Evolutionary conservation across 2,113 vertebrate species (phyloP).

Genomic region (Tapirus terrestris): DNA sequence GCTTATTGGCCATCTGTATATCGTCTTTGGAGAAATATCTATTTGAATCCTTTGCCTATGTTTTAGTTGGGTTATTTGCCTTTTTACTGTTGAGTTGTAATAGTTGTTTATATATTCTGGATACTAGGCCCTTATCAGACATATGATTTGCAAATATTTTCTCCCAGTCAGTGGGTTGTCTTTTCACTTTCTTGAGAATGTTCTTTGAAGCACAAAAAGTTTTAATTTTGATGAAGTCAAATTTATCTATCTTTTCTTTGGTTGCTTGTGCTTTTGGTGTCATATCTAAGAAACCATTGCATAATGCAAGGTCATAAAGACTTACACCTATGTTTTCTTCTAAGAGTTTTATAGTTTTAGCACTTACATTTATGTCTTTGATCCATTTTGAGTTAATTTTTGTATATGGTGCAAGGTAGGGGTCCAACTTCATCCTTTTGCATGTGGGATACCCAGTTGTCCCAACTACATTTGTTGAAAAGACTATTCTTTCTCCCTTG

Average conservation of each 20-base stretch:
- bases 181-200: background rate
- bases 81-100: background rate
- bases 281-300: background rate
- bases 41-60: background rate
- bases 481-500: background rate
- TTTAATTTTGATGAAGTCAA: background rate
- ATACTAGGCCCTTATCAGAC: background rate
- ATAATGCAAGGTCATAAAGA: background rate
- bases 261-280: background rate
- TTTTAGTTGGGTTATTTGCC: background rate
- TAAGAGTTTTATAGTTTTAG: background rate
- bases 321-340: background rate
- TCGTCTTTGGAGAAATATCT: background rate
- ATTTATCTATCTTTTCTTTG: background rate
- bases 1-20: background rate
- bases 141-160: background rate
- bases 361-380: background rate
- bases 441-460: background rate
- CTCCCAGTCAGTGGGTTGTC: background rate
- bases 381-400: background rate
- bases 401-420: background rate
- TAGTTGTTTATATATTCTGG: background rate
- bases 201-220: background rate
- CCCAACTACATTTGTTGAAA: background rate
- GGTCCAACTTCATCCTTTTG: background rate